Base-by-base conservation (phyloP, 2,888 invertebrate genomes). In the Druceiella hillmani region DNA sequence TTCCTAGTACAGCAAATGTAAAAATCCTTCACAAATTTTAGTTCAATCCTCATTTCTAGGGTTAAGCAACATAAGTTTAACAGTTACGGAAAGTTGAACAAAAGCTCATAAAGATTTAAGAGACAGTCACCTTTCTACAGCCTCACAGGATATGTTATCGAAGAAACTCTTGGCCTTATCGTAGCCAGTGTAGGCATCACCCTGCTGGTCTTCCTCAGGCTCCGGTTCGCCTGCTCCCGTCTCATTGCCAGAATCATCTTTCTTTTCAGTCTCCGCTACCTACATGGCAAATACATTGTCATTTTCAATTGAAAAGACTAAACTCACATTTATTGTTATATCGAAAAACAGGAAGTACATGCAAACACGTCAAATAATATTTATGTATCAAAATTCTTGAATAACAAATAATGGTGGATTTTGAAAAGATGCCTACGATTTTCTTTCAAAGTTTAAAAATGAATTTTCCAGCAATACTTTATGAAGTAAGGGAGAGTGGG, bases 81-180 rank as follows among this genome's bases (percentile, higher is more conserved):
- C n/a, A n/a, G n/a, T n/a, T n/a, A n/a, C n/a, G n/a, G n/a, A n/a
- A n/a, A n/a, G n/a, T n/a, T n/a, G n/a, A n/a, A n/a, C n/a, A n/a
- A n/a, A n/a, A n/a, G n/a, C n/a, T n/a, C n/a, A n/a, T n/a, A n/a
- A n/a, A n/a, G n/a, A n/a, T n/a, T n/a, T n/a, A n/a, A n/a, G n/a
- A 10, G 17, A 33, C 4, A 36, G n/a, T 4, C 66, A 82, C 66
- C 93, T 82, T 64, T 95, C 95, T 24, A 91, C 86, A 44, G 98
- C 92, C 62, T 99, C 98, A 62, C 99, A 99, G 51, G 95, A 97
- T 58, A 99, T 99, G 64, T 89, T 93, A 67, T 99, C 99, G 64
- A 99, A 99, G 81, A 99, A 99, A 47, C 97, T 97, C 70, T 93
- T 94, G 52, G 81, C 79, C 73, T 95, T 97, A 67, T 98, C 93